A percentile compares a stretch with the other conserved stretches of the same genome.
These are phyloP conservation scores for Pseudocheirus occidentalis DNA, from an alignment of 2,797 vertebrate species.

Conservation along the genomic window DNA sequence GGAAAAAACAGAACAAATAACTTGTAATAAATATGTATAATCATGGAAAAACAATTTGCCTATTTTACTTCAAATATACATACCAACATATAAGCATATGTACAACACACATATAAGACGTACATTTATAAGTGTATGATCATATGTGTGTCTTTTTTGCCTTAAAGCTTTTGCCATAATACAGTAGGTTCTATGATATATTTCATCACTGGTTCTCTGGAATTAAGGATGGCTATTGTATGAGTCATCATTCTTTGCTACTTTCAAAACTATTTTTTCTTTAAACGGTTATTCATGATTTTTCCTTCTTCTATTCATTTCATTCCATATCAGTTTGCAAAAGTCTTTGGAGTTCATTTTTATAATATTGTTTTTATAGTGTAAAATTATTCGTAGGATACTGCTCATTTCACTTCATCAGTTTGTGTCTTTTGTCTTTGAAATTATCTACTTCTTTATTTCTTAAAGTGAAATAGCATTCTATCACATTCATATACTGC, in stretches of 20 bases:
- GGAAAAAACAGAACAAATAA: too few relatives aligned
- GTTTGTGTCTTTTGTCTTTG: neutral
- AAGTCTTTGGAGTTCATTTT: neutral
- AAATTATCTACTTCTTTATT: neutral
- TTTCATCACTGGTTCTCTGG: too few relatives aligned
- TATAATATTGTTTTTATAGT: neutral
- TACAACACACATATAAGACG: too few relatives aligned
- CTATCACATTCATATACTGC: neutral
- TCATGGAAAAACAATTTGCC: too few relatives aligned
- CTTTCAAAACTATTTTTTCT: neutral
- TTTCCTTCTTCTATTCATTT: neutral
- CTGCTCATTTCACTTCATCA: neutral
- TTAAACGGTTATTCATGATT: neutral
- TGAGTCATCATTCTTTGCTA: neutral
- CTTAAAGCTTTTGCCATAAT: too few relatives aligned
- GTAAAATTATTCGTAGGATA: neutral
- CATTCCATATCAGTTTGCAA: neutral
- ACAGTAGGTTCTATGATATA: too few relatives aligned
- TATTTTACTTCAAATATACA: too few relatives aligned
- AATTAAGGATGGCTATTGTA: neutral
- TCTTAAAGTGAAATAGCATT: neutral
- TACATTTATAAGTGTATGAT: too few relatives aligned
- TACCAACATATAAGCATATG: too few relatives aligned
- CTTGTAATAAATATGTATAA: too few relatives aligned
- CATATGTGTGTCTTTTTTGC: too few relatives aligned